Evolutionary conservation across 2,888 invertebrate species (phyloP).

Genomic region (Clusia tigrina): DNA sequence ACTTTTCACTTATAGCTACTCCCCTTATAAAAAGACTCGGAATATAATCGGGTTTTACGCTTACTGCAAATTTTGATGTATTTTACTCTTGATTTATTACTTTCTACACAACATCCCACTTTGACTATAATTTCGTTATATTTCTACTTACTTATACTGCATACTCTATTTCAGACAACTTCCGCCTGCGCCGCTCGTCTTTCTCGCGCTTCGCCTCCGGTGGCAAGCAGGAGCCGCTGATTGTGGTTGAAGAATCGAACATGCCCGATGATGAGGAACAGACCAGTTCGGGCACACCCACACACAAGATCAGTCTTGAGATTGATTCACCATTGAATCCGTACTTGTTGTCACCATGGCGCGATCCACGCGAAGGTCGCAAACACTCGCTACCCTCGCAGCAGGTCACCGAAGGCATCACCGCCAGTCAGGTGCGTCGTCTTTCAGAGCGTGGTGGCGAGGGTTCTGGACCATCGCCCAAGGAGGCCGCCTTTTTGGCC

Average conservation of each 20-base stretch:
- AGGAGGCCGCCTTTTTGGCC: constrained; percentile 83
- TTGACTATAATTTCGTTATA: too few relatives aligned
- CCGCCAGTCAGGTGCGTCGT: constrained; percentile 85
- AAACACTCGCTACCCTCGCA: constrained; percentile 87
- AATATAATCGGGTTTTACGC: too few relatives aligned
- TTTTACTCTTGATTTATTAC: too few relatives aligned
- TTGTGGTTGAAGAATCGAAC: constrained; percentile 82
- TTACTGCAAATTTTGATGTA: too few relatives aligned
- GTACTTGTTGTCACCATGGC: constrained; percentile 82
- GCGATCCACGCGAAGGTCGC: constrained; percentile 76
- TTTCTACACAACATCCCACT: too few relatives aligned
- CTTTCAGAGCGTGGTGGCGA: constrained; percentile 82
- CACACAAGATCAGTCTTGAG: constrained; percentile 72
- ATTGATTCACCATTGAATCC: constrained; percentile 83
- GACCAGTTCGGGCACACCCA: constrained; percentile 65
- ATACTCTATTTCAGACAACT: constrained; percentile 49
- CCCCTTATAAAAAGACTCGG: too few relatives aligned
- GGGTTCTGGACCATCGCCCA: constrained; percentile 77
- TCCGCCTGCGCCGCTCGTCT: constrained; percentile 74
- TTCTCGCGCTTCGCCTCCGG: constrained; percentile 67
- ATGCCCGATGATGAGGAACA: constrained; percentile 73
- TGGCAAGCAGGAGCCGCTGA: constrained; percentile 76
- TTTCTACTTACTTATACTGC: constrained; percentile 5
- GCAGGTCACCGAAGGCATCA: constrained; percentile 84
- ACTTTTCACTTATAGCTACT: too few relatives aligned